These are phyloP conservation scores for Larimichthys polyactis DNA, from an alignment of 2,113 vertebrate species.

Conservation along the genomic window DNA sequence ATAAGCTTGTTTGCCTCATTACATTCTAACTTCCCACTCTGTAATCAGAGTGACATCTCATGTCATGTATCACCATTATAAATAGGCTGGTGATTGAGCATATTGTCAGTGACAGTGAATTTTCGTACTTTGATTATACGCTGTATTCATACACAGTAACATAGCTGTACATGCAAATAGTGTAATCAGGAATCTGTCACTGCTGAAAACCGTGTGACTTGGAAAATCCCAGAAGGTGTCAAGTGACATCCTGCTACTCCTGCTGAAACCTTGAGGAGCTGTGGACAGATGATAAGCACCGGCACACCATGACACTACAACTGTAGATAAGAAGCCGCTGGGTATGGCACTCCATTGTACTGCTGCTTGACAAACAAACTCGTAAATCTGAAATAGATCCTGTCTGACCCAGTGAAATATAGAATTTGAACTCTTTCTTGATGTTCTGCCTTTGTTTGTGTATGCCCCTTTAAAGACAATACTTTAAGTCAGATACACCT, in stretches of 20 bases:
- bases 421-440: neutral
- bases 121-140: slow-evolving; percentile 16
- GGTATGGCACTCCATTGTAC: slow-evolving; percentile 36
- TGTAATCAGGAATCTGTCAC: slow-evolving; percentile 43
- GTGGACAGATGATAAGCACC: slow-evolving; percentile 59
- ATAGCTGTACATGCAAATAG: slow-evolving; percentile 20
- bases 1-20: slow-evolving; percentile 35
- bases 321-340: slow-evolving; percentile 50
- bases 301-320: slow-evolving; percentile 43
- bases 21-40: slow-evolving; percentile 26
- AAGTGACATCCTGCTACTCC: slow-evolving; percentile 47
- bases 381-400: slow-evolving; percentile 24
- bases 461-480: neutral
- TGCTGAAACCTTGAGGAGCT: slow-evolving; percentile 54
- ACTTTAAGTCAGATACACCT: neutral
- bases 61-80: slow-evolving; percentile 13
- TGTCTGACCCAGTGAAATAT: neutral
- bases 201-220: slow-evolving; percentile 14
- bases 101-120: slow-evolving; percentile 10
- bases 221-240: slow-evolving; percentile 37
- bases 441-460: neutral
- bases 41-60: slow-evolving; percentile 29
- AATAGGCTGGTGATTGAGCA: slow-evolving; percentile 39
- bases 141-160: neutral
- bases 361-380: slow-evolving; percentile 38